Percentiles rank a stretch among this genome's conserved stretches.
phyloP scores from a whole-genome alignment of 2,888 invertebrate species.

The Macrostomum cliftonense region DNA sequence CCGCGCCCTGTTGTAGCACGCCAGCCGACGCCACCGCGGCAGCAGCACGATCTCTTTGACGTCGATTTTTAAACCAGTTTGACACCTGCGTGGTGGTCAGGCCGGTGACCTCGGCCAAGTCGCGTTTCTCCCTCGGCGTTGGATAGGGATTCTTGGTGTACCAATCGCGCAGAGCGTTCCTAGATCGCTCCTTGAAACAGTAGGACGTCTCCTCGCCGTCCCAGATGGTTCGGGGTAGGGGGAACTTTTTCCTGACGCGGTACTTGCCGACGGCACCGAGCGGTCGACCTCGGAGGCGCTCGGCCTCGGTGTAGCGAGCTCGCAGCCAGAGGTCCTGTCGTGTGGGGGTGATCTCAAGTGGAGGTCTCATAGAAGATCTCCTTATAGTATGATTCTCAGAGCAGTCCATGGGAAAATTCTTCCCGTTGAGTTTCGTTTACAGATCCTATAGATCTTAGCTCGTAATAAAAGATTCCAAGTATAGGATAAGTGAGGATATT shows the following conservation, averaged over 20 bases:
- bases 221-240: slow-evolving; percentile 91
- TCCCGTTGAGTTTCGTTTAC: too few relatives aligned
- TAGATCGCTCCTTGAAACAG: slow-evolving; percentile 64
- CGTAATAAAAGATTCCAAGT: too few relatives aligned
- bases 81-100: slow-evolving; percentile 79
- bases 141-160: slow-evolving; percentile 94
- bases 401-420: too few relatives aligned
- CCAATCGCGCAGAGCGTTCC: slow-evolving; percentile 74
- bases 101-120: slow-evolving; percentile 79
- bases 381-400: too few relatives aligned
- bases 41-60: slow-evolving; percentile 81
- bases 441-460: too few relatives aligned
- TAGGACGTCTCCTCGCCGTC: slow-evolving; percentile 98
- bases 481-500: too few relatives aligned
- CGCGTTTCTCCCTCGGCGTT: slow-evolving; percentile 78
- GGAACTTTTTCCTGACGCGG: slow-evolving; percentile 81
- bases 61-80: slow-evolving; percentile 95
- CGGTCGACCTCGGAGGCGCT: slow-evolving; percentile 67
- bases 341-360: slow-evolving; percentile 51
- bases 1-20: too few relatives aligned
- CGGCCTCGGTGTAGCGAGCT: slow-evolving; percentile 81
- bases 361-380: too few relatives aligned
- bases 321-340: slow-evolving; percentile 76
- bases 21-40: slow-evolving; percentile 41
- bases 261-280: slow-evolving; percentile 81